phyloP scores from a whole-genome alignment of 2,888 invertebrate species.

The Drosophila melanosoma region DNA sequence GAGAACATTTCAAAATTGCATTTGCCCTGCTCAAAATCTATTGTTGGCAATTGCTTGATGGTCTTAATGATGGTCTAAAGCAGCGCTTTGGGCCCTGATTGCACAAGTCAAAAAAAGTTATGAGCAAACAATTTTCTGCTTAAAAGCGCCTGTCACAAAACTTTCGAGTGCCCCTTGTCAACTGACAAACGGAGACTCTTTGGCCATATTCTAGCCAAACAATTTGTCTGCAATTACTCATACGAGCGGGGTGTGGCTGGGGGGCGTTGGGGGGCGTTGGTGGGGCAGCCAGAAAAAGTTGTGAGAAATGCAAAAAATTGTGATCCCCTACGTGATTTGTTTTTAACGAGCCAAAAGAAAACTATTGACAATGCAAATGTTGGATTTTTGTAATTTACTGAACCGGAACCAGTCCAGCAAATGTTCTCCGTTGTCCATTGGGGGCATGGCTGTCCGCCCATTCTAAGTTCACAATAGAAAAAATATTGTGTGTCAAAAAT shows the following conservation, averaged over 20 bases:
- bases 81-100: slow-evolving; percentile 6
- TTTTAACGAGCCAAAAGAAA: slow-evolving; percentile 71
- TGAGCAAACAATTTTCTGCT: slow-evolving; percentile 81
- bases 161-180: slow-evolving; percentile 70
- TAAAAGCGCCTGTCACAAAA: slow-evolving; percentile 80
- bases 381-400: slow-evolving; percentile 61
- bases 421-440: slow-evolving; percentile 45
- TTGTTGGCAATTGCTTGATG: neutral
- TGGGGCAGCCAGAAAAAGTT: slow-evolving; percentile 53
- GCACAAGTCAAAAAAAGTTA: slow-evolving; percentile 69
- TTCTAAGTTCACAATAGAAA: slow-evolving; percentile 48
- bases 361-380: slow-evolving; percentile 81
- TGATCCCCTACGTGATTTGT: slow-evolving; percentile 71
- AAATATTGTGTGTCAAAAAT: slow-evolving; percentile 74
- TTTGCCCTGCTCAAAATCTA: neutral
- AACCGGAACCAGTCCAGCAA: slow-evolving; percentile 28
- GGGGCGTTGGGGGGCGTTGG: neutral
- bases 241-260: neutral
- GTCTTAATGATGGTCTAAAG: slow-evolving; percentile 22
- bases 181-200: slow-evolving; percentile 37
- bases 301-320: slow-evolving; percentile 18
- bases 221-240: slow-evolving; percentile 75
- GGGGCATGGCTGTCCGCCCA: slow-evolving; percentile 36
- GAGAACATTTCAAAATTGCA: neutral
- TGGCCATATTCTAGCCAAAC: slow-evolving; percentile 48